Evolutionary conservation across 2,888 invertebrate genomes (phyloP), one percentile per base, ranked within the genome.

Genomic region (Listrodromus nycthemerus): DNA sequence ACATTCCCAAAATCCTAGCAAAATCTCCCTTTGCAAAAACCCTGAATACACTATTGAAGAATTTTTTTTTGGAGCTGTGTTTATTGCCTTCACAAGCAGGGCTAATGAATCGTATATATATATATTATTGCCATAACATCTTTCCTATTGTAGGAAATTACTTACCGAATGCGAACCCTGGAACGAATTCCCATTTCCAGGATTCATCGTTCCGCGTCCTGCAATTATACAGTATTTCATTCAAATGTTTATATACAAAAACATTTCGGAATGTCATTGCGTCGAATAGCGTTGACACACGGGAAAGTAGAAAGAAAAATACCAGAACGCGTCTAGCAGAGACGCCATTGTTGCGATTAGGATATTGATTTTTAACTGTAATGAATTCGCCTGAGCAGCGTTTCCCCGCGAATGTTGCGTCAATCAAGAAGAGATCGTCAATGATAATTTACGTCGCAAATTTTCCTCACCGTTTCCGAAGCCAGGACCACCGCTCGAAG

Each of bases 141-240:
- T 19, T 30, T 27, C 13, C 21, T 30, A 41, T 8, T 27, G 41
- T 19, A 48, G 4, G n/a, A 33, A 65, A 30, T 2, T 55, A 83
- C 83, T 83, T 83, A 83, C 83, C 77, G 80, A 27, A 67, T 80
- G 77, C 16, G 50, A 63, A n/a, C 61, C 58, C 66, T 71, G 80
- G 30, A 80, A 83, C 27, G 75, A 70, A 65, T 80, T 83, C 52
- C 75, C 80, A 41, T 77, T 80, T 50, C 73, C 83, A 1, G 80
- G 24, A 80, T 83, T 83, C 83, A 83, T 83, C 63, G 73, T 80
- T n/a, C 73, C 74, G n/a, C 83, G 80, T 63, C 50, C 83, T 83
- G 24, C 66, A 80, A 80, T 67, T 41, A 3, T 16, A 13, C 4
- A 10, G 13, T 37, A 33, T 16, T 10, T 30, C 10, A 37, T 24